phyloP scores from a whole-genome alignment of 2,797 vertebrate genomes.

The Champsocephalus esox region DNA sequence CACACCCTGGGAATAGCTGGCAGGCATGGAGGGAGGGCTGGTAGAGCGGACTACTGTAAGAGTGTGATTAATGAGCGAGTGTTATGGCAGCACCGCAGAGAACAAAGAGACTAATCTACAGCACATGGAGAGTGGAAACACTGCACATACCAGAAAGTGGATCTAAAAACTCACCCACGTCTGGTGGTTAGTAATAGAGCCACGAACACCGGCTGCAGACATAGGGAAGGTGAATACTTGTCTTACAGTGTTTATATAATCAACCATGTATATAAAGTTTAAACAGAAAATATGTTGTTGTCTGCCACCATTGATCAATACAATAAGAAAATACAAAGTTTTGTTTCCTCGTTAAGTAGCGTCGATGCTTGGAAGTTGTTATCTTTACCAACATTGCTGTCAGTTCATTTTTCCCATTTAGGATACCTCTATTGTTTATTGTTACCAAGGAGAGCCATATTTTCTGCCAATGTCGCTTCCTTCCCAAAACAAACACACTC shows the following conservation, averaged over 20 bases:
- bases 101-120: slow-evolving; percentile 80
- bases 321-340: too few relatives aligned
- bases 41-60: slow-evolving; percentile 59
- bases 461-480: too few relatives aligned
- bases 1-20: slow-evolving; percentile 70
- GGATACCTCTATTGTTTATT: too few relatives aligned
- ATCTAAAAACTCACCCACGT: slow-evolving; percentile 53
- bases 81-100: slow-evolving; percentile 73
- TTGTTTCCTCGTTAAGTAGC: too few relatives aligned
- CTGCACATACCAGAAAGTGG: slow-evolving; percentile 55
- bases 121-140: slow-evolving; percentile 75
- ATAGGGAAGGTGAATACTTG: slow-evolving; percentile 36
- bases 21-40: slow-evolving; percentile 46
- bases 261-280: background rate
- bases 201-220: slow-evolving; percentile 21
- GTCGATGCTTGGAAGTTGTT: too few relatives aligned
- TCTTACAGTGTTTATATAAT: slow-evolving; percentile 48
- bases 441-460: too few relatives aligned
- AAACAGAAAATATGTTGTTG: too few relatives aligned
- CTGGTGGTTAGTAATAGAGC: slow-evolving; percentile 38
- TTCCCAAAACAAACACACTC: too few relatives aligned
- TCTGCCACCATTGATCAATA: too few relatives aligned
- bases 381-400: too few relatives aligned
- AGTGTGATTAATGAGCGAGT: slow-evolving; percentile 79
- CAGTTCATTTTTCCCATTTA: too few relatives aligned